Conservation (phyloP, 1,140 invertebrate genomes). For the Calycopis cecrops region DNA sequence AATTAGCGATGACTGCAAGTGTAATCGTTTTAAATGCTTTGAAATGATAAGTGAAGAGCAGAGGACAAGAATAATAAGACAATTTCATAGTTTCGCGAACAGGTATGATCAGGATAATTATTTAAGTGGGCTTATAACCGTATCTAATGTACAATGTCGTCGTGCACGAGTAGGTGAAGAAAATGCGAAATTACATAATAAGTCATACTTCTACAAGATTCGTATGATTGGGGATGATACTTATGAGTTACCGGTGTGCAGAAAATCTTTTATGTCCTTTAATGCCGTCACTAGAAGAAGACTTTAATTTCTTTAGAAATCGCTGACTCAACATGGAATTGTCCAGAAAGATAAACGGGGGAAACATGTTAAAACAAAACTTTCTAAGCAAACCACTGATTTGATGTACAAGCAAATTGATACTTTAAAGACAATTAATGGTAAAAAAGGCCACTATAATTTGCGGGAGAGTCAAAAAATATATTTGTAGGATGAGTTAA, state of each 20-base stretch:
- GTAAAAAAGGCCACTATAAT: constrained; percentile 14
- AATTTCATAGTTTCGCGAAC: constrained; percentile 4
- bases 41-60: not conserved
- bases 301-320: constrained; percentile 11
- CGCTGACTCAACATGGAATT: constrained; percentile 12
- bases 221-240: constrained; percentile 13
- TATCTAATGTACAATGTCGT: constrained; percentile 3
- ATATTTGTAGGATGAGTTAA: constrained; percentile 13
- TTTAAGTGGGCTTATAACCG: constrained; percentile 15
- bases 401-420: constrained; percentile 11
- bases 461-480: constrained; percentile 12
- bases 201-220: constrained; percentile 12
- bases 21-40: constrained; percentile 12
- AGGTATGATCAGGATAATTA: constrained; percentile 13
- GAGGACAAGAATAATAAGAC: not conserved
- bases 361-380: constrained; percentile 15
- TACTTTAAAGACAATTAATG: constrained; percentile 5
- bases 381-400: constrained; percentile 11
- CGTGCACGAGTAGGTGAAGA: constrained; percentile 8
- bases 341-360: constrained; percentile 11
- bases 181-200: constrained; percentile 13
- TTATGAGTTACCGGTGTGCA: constrained; percentile 7
- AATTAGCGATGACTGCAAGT: constrained; percentile 4
- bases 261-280: constrained; percentile 11
- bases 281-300: constrained; percentile 6